Evolutionary conservation across 2,888 invertebrate species (phyloP).

Genomic region (Cancer borealis): DNA sequence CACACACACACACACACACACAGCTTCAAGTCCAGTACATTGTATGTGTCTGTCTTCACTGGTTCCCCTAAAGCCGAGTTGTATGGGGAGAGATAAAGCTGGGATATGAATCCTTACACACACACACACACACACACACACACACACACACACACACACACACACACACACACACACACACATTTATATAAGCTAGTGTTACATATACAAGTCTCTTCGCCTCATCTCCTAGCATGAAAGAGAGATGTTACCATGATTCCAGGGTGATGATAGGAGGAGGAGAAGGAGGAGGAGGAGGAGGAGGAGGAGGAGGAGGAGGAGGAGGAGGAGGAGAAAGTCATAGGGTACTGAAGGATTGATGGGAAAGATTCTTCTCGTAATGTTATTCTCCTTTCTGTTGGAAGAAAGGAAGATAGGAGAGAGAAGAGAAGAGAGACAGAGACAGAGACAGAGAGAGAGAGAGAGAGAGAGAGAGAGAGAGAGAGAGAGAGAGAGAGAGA

Average conservation of each 20-base stretch:
- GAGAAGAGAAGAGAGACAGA: conserved; percentile 44
- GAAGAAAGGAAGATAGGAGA: neutral
- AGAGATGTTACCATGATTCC: neutral
- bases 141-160: neutral
- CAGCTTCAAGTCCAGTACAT: neutral
- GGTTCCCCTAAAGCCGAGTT: neutral
- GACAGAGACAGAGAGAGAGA: conserved; percentile 16
- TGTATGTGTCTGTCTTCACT: neutral
- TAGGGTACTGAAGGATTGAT: neutral
- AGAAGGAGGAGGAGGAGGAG: neutral
- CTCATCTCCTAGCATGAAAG: neutral
- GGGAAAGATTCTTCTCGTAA: neutral
- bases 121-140: conserved; percentile 6
- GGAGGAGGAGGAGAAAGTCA: neutral
- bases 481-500: neutral
- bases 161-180: conserved; percentile 13
- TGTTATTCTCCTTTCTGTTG: neutral
- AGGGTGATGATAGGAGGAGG: neutral
- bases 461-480: neutral
- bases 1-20: conserved; percentile 14
- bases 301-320: conserved; percentile 18
- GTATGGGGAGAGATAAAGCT: neutral
- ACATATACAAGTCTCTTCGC: neutral
- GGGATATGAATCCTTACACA: conserved; percentile 11
- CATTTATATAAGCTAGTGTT: neutral